phyloP scores from a whole-genome alignment of 2,797 vertebrate species.

The Kryptopterus vitreolus region DNA sequence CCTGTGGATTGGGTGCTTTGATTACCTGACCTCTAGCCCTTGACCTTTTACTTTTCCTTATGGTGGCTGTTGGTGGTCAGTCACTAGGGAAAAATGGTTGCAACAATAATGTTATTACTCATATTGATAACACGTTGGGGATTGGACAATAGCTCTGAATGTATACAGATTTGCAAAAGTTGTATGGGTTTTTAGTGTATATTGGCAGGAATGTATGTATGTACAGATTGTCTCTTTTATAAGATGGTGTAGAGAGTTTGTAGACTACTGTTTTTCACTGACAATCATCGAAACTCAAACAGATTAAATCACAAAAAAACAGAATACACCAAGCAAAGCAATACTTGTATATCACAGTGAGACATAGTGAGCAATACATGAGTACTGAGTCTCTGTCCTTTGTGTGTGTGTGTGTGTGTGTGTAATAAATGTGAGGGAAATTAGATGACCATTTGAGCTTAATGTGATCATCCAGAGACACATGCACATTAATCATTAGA shows the following conservation, averaged over 20 bases:
- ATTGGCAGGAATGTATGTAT: too few relatives aligned
- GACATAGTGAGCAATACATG: neutral
- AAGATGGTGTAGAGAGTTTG: neutral
- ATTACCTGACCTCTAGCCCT: slow-evolving; percentile 3
- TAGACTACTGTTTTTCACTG: neutral
- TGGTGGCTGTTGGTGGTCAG: slow-evolving; percentile 3
- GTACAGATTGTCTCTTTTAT: neutral
- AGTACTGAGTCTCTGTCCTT: neutral
- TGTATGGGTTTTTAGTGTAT: too few relatives aligned
- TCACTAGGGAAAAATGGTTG: neutral
- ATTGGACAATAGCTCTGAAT: too few relatives aligned
- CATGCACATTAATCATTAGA: too few relatives aligned
- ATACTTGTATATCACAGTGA: neutral
- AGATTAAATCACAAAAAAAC: neutral
- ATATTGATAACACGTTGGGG: neutral
- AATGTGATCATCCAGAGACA: too few relatives aligned
- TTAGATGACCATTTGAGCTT: neutral
- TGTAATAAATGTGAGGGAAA: too few relatives aligned
- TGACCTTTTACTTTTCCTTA: slow-evolving; percentile 1
- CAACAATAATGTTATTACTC: neutral
- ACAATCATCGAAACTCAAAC: too few relatives aligned
- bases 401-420: neutral
- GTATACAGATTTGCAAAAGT: too few relatives aligned
- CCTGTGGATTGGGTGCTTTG: slow-evolving; percentile 6
- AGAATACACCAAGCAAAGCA: too few relatives aligned